phyloP scores from a whole-genome alignment of 2,797 vertebrate genomes.

The Cirrhinus mrigala region DNA sequence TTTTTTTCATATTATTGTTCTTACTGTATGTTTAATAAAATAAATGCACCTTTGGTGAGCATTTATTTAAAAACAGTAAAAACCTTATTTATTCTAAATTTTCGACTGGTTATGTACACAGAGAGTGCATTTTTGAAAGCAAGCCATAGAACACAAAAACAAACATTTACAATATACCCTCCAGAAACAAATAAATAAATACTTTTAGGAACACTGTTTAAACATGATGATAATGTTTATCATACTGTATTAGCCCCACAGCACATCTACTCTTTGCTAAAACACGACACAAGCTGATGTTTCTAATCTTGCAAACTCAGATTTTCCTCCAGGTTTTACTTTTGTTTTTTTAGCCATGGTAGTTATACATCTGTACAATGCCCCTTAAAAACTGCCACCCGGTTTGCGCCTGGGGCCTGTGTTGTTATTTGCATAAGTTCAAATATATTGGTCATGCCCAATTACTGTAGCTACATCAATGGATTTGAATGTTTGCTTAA shows the following conservation, averaged over 20 bases:
- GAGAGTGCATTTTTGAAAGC: no score
- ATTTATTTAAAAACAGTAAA: no score
- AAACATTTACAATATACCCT: no score
- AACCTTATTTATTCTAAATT: no score
- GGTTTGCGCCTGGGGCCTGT: slow-evolving; percentile 18
- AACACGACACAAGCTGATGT: slow-evolving; percentile 25
- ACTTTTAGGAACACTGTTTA: background rate
- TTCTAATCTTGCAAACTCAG: slow-evolving; percentile 32
- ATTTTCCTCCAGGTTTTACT: slow-evolving; percentile 26
- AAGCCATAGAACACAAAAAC: no score
- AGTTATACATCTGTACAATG: slow-evolving; percentile 6
- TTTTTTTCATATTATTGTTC: no score
- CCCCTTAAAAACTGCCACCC: background rate
- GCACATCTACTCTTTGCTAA: background rate
- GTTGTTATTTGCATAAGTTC: slow-evolving; percentile 60
- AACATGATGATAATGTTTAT: background rate
- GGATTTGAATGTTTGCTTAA: slow-evolving; percentile 50
- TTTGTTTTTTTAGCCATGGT: slow-evolving; percentile 11
- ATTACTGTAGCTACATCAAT: slow-evolving; percentile 62
- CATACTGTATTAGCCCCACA: background rate
- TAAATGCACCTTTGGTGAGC: no score
- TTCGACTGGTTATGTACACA: no score
- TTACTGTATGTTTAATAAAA: no score
- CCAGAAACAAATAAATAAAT: background rate
- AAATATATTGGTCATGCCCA: slow-evolving; percentile 58